A percentile compares a stretch with the other conserved stretches of the same genome.
phyloP scores from a whole-genome alignment of 2,113 vertebrate genomes.

The Panthera tigris region DNA sequence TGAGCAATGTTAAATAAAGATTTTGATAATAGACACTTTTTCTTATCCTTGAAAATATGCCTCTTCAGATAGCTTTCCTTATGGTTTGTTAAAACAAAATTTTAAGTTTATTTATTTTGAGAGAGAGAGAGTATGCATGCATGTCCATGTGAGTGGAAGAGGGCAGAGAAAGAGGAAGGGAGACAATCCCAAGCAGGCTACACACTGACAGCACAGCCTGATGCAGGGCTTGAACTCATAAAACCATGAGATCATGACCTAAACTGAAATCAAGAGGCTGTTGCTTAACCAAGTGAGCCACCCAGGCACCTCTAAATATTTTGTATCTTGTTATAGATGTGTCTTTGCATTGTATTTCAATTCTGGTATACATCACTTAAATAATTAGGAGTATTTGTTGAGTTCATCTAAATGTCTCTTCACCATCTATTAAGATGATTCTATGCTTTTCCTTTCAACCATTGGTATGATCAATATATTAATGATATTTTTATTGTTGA shows the following conservation, averaged over 20 bases:
- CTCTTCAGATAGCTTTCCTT: not conserved
- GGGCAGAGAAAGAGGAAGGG: too few relatives aligned
- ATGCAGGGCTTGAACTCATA: too few relatives aligned
- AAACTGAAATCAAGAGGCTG: too few relatives aligned
- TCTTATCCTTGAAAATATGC: not conserved
- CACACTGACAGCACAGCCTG: too few relatives aligned
- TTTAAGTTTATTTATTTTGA: too few relatives aligned
- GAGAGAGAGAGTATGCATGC: too few relatives aligned
- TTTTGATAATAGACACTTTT: not conserved
- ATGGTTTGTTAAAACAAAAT: not conserved
- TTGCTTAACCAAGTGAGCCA: too few relatives aligned
- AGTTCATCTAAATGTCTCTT: not conserved
- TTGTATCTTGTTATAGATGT: not conserved
- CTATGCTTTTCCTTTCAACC: not conserved
- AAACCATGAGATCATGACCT: too few relatives aligned
- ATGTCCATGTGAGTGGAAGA: too few relatives aligned
- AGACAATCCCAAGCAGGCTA: too few relatives aligned
- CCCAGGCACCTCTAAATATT: not conserved
- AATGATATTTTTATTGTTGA: not conserved
- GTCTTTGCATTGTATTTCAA: not conserved
- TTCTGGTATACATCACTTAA: not conserved
- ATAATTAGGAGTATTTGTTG: not conserved
- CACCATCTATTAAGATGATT: not conserved
- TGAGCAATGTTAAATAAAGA: not conserved
- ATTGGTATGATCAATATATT: not conserved